Percentiles rank a stretch among this genome's conserved stretches.
phyloP scores from a whole-genome alignment of 2,888 invertebrate species.

The Crematogaster levior region DNA sequence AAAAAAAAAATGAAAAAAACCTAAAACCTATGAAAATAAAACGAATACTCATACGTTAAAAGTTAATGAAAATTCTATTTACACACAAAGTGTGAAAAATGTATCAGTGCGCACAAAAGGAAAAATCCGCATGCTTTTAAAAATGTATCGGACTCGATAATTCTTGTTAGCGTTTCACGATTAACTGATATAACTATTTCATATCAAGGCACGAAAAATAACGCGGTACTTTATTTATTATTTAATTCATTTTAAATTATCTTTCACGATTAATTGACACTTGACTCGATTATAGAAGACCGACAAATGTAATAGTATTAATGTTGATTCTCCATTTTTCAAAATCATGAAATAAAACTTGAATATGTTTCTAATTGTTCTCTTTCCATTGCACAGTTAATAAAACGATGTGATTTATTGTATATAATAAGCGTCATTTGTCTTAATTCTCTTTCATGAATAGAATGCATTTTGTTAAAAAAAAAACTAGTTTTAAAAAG shows the following conservation, averaged over 20 bases:
- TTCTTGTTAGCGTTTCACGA: neutral
- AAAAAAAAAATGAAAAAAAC: too few relatives aligned
- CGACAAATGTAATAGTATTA: neutral
- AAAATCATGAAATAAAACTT: neutral
- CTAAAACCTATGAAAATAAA: neutral
- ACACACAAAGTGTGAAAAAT: neutral
- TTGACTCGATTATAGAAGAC: neutral
- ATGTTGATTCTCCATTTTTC: neutral
- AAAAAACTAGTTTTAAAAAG: too few relatives aligned
- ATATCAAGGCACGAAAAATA: slow-evolving; percentile 12
- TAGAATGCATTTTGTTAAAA: neutral
- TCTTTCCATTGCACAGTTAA: neutral
- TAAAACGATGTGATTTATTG: too few relatives aligned
- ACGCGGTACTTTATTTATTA: neutral
- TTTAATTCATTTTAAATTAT: neutral
- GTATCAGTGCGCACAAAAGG: neutral
- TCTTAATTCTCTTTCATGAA: neutral
- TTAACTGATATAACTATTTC: neutral
- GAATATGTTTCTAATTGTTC: neutral
- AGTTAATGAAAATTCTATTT: neutral
- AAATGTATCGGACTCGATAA: neutral
- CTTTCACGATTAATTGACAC: neutral
- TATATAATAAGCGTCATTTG: neutral
- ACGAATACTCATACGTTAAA: neutral
- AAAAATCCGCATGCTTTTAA: neutral